Percentiles rank a stretch among this genome's conserved stretches.
Evolutionary conservation across 2,888 invertebrate genomes (phyloP).

Genomic region (Lutraria lutraria): DNA sequence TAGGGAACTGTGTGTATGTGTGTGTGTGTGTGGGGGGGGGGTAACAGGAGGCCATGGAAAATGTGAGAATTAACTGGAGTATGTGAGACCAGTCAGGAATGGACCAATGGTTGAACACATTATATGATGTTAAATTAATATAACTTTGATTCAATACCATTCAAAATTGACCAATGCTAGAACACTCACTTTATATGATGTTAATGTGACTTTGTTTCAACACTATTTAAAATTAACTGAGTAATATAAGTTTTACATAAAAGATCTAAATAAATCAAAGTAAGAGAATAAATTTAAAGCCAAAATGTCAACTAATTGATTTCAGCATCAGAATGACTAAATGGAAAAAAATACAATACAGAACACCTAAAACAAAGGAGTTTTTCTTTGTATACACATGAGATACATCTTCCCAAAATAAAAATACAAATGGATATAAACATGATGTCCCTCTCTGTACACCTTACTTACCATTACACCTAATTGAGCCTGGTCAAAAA

Average conservation of each 20-base stretch:
- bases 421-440: slow-evolving; percentile 23
- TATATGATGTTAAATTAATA: background rate
- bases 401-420: background rate
- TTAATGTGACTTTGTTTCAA: background rate
- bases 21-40: no score
- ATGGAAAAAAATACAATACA: background rate
- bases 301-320: background rate
- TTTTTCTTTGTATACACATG: background rate
- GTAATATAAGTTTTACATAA: background rate
- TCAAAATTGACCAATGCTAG: background rate
- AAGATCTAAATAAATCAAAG: background rate
- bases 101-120: background rate
- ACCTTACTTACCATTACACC: slow-evolving; percentile 81
- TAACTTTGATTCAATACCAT: background rate
- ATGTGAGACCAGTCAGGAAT: background rate
- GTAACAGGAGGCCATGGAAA: background rate
- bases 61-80: background rate
- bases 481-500: slow-evolving; percentile 76
- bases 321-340: background rate
- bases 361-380: background rate
- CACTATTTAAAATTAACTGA: background rate
- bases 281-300: background rate
- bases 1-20: background rate
- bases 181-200: background rate
- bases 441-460: slow-evolving; percentile 18